These are phyloP conservation scores for Jacana jacana DNA, from an alignment of 2,113 vertebrate genomes.

Conservation along the genomic window DNA sequence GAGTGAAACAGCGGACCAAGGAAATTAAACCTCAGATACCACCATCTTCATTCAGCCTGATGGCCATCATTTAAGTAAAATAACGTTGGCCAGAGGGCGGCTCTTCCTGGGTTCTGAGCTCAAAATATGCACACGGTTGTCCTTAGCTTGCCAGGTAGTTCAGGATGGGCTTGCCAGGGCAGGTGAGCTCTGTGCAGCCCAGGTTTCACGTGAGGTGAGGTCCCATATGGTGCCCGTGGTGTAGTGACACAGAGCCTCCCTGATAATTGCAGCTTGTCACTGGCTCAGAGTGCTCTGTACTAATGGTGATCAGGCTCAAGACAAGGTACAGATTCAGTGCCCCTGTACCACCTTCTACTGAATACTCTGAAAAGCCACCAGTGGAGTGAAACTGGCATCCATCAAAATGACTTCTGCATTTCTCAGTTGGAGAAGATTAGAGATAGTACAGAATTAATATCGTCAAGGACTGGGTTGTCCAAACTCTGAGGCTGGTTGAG, in stretches of 20 bases:
- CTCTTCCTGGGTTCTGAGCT: neutral
- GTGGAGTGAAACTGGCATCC: neutral
- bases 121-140: fast-evolving
- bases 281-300: fast-evolving
- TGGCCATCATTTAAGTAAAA: neutral
- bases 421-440: neutral
- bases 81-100: neutral
- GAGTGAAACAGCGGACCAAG: neutral
- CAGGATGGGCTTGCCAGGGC: neutral
- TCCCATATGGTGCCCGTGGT: neutral
- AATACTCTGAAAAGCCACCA: neutral
- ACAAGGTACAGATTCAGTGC: neutral
- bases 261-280: neutral
- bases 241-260: neutral
- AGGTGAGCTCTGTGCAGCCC: neutral
- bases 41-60: neutral
- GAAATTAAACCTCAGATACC: neutral
- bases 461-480: no score
- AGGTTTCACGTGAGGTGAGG: fast-evolving
- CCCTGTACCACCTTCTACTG: no score
- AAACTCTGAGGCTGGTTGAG: neutral
- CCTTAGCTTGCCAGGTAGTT: neutral
- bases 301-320: neutral
- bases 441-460: neutral
- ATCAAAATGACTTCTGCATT: neutral